These are phyloP conservation scores for Chiloscyllium punctatum DNA, from an alignment of 2,797 vertebrate genomes.

Conservation along the genomic window DNA sequence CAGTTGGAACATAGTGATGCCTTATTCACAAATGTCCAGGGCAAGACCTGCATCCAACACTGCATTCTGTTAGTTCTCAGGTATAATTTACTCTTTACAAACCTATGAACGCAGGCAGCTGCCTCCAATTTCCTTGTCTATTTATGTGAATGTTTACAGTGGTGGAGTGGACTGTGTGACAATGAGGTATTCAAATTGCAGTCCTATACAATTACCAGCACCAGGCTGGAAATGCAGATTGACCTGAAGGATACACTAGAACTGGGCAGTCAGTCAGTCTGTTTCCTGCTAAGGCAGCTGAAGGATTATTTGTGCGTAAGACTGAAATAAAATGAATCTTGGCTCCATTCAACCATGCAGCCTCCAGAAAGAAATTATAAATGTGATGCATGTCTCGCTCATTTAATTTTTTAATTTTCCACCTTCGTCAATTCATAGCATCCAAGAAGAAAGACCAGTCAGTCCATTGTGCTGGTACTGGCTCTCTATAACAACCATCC, in stretches of 20 bases:
- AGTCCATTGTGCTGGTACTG: background rate
- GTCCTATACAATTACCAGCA: background rate
- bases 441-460: background rate
- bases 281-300: background rate
- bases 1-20: background rate
- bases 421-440: background rate
- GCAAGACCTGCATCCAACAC: background rate
- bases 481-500: background rate
- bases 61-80: background rate
- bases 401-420: background rate
- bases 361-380: background rate
- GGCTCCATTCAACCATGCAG: background rate
- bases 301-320: background rate
- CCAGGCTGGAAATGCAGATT: background rate
- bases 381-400: background rate
- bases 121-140: background rate
- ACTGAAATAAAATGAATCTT: background rate
- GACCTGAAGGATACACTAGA: background rate
- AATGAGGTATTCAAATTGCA: background rate
- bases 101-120: background rate
- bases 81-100: background rate
- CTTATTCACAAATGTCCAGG: background rate
- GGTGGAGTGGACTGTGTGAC: background rate
- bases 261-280: background rate
- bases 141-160: background rate